These are phyloP conservation scores for Cynoglossus semilaevis DNA, from an alignment of 2,113 vertebrate species.

Conservation along the genomic window DNA sequence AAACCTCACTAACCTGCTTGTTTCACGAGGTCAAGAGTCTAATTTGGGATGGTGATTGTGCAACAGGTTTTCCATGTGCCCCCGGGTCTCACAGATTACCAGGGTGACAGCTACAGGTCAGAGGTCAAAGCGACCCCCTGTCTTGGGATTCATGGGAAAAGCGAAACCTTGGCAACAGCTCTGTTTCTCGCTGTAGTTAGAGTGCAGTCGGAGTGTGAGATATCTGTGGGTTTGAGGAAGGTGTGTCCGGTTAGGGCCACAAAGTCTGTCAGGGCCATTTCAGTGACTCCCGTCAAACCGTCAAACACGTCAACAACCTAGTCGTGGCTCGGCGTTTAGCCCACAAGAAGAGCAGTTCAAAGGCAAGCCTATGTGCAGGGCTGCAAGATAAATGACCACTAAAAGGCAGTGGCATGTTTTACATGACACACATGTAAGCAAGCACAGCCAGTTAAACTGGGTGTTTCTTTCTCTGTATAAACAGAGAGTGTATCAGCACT, in stretches of 20 bases:
- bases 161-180: slow-evolving; percentile 40
- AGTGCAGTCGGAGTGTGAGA: slow-evolving; percentile 35
- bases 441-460: slow-evolving; percentile 36
- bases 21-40: slow-evolving; percentile 62
- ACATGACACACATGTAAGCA: slow-evolving; percentile 34
- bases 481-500: slow-evolving; percentile 22
- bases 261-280: slow-evolving; percentile 45
- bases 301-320: slow-evolving; percentile 60
- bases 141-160: slow-evolving; percentile 66
- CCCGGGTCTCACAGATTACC: slow-evolving; percentile 49
- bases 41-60: slow-evolving; percentile 64
- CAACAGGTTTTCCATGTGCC: slow-evolving; percentile 61
- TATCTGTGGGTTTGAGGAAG: slow-evolving; percentile 26
- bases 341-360: slow-evolving; percentile 43
- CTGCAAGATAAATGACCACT: slow-evolving; percentile 49
- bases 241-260: slow-evolving; percentile 46
- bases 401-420: slow-evolving; percentile 33
- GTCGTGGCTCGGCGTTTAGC: slow-evolving; percentile 37
- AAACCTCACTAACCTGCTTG: slow-evolving; percentile 34
- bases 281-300: slow-evolving; percentile 52
- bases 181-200: slow-evolving; percentile 44
- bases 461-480: slow-evolving; percentile 22
- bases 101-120: slow-evolving; percentile 47
- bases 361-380: slow-evolving; percentile 49
- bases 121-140: slow-evolving; percentile 55